Base-by-base conservation (phyloP, 2,888 invertebrate species). In the Chaetogeoica ovagalla region DNA sequence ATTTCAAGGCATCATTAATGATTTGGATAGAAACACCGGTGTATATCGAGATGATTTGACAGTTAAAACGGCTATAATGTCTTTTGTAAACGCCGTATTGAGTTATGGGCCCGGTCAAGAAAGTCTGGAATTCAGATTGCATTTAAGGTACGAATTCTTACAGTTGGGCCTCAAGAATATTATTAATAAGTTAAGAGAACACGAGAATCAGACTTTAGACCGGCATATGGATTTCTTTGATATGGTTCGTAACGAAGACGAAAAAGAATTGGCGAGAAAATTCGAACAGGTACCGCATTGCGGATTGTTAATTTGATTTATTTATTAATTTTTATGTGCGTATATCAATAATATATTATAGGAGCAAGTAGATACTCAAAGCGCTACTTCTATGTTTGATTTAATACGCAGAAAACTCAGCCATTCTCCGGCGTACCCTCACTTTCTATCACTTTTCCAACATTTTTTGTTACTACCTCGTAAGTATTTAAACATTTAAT, bases 191-290 rank as follows among this genome's bases (percentile, higher is more conserved):
- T 89, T 98, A 23, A 89, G 96, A 75, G 92, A 92, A 85, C 95
- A 96, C 86, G 96, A 97, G 86, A 97, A 97, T 87, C 95, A 96
- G 85, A 97, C 96, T 0, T 88, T 97, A 81, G 95, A 97, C 86
- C 91, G 97, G 84, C 98, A 98, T 91, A 91, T 98, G 87, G 98
- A 98, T 86, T 96, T 98, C 87, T 98, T 98, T 88, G 98, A 98
- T 88, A 97, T 98, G 96, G 94, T 97, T 37, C 91, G 98, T 68
- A 94, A 93, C 85, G 97, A 98, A 87, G 98, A 98, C 87, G 98
- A 98, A 86, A 93, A 95, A 85, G 96, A 97, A 86, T 87, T 98
- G 82, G 94, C 96, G 7, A 90, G 96, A 83, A 92, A 94, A 84
- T 96, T 95, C 87, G 95, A 96, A 86, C 91, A 92, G 85, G 88